A percentile compares a stretch with the other conserved stretches of the same genome.
Conservation (phyloP, 2,113 vertebrate species). For the Sinocyclocheilus anophthalmus region DNA sequence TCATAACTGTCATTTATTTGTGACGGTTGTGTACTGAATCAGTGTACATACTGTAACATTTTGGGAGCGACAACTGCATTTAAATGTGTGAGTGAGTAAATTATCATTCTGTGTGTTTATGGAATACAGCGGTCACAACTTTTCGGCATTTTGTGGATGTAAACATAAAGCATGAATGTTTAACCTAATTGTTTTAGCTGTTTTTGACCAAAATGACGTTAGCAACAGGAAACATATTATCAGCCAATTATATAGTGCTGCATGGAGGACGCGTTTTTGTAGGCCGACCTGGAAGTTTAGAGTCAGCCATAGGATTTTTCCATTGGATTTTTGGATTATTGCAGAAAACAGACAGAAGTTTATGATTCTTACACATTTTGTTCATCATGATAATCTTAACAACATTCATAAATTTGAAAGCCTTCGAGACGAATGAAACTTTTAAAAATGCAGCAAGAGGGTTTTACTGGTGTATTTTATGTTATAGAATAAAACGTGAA, state of each 20-base stretch:
- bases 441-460: too few species aligned
- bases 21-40: neutral
- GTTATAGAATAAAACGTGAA: too few species aligned
- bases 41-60: neutral
- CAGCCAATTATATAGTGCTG: neutral
- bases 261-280: too few species aligned
- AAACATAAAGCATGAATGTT: conserved; percentile 6
- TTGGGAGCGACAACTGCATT: neutral
- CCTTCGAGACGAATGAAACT: too few species aligned
- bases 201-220: neutral
- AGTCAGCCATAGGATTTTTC: too few species aligned
- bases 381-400: too few species aligned
- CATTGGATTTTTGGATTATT: too few species aligned
- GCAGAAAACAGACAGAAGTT: too few species aligned
- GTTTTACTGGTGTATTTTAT: too few species aligned
- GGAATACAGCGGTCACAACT: conserved; percentile 6
- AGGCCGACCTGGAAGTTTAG: too few species aligned
- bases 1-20: conserved; percentile 11
- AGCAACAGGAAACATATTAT: neutral
- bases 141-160: neutral
- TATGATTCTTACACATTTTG: too few species aligned
- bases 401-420: too few species aligned
- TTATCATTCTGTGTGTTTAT: neutral
- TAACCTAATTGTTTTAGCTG: neutral
- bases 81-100: neutral